phyloP scores from a whole-genome alignment of 2,113 vertebrate species.

The Bos indicus region DNA sequence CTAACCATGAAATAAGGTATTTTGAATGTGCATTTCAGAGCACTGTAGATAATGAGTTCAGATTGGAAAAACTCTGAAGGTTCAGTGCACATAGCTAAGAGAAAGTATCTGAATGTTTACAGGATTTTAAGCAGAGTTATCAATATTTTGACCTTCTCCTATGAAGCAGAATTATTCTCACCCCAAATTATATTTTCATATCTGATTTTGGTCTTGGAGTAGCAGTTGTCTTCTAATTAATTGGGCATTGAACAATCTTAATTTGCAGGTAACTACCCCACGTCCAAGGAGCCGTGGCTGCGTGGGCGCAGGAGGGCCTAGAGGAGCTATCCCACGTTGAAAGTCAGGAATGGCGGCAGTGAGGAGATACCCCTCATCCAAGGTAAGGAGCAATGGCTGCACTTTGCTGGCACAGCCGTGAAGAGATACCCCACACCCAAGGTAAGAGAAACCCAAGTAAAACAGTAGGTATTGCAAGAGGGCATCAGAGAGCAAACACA shows the following conservation, averaged over 20 bases:
- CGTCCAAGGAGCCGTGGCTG: too few relatives aligned
- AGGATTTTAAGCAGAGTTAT: neutral
- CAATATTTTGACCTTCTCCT: neutral
- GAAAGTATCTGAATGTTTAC: neutral
- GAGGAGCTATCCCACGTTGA: too few relatives aligned
- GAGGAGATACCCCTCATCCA: too few relatives aligned
- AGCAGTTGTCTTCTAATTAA: neutral
- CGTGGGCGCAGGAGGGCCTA: too few relatives aligned
- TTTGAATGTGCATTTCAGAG: neutral
- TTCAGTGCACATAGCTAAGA: neutral
- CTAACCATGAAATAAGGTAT: neutral
- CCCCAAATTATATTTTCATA: neutral
- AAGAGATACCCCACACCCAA: too few relatives aligned
- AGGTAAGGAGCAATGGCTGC: too few relatives aligned
- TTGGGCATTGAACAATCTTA: neutral
- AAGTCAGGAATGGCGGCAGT: too few relatives aligned
- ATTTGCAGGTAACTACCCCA: neutral
- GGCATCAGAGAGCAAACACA: too few relatives aligned
- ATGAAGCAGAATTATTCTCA: neutral
- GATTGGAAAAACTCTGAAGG: neutral
- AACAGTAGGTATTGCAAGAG: too few relatives aligned
- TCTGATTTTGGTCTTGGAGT: neutral
- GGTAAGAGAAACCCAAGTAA: too few relatives aligned
- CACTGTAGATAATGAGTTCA: neutral
- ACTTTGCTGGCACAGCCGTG: too few relatives aligned